These are phyloP conservation scores for Cantharis nigra DNA, from an alignment of 2,888 invertebrate genomes.

Conservation along the genomic window DNA sequence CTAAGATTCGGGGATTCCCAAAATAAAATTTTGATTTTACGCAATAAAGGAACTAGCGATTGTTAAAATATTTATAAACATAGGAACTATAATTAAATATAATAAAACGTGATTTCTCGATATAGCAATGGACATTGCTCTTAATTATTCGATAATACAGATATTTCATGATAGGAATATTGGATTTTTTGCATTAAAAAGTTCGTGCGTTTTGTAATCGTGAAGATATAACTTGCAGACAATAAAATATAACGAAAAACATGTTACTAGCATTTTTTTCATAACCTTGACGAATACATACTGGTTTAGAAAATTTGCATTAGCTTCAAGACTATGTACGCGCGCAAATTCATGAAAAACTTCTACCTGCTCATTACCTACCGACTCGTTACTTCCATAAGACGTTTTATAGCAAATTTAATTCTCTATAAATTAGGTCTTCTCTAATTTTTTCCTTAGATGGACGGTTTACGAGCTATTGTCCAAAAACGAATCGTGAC, in stretches of 20 bases:
- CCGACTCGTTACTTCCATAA: background rate
- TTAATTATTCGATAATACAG: no score
- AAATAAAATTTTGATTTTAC: no score
- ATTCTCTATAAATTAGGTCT: background rate
- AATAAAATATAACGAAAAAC: background rate
- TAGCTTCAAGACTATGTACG: background rate
- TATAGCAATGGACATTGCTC: no score
- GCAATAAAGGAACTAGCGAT: no score
- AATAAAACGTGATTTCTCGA: no score
- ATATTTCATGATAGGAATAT: no score
- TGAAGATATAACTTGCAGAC: background rate
- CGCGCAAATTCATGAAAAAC: background rate
- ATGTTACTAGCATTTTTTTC: background rate
- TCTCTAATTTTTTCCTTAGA: background rate
- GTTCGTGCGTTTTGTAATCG: background rate
- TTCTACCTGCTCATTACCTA: background rate
- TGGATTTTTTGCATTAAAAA: background rate
- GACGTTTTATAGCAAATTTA: background rate
- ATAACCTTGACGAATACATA: background rate
- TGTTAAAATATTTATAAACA: no score
- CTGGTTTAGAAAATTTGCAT: background rate
- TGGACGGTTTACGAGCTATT: background rate
- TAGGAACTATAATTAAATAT: no score
- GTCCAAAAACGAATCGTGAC: background rate
- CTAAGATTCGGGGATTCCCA: no score